Evolutionary conservation across 2,888 invertebrate genomes (phyloP), one percentile per base, ranked within the genome.

Genomic region (Lampropteryx suffumata): DNA sequence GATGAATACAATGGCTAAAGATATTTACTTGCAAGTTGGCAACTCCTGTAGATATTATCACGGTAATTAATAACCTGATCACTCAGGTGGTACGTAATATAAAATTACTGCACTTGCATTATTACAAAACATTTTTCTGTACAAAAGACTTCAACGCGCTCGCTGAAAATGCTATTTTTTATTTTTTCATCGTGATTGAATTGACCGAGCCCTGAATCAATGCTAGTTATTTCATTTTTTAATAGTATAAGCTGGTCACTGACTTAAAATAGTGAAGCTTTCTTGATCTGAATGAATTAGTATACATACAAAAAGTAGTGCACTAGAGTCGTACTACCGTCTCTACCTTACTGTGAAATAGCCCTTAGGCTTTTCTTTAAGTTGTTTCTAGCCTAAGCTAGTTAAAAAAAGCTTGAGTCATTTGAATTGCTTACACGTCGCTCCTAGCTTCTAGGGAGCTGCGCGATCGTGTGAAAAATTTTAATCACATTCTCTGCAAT

Each of bases 371-470:
- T 29, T 29, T 6, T 11, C 10, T 10, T 17, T 13, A 29, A 39
- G 51, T 51, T 64, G 59, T 62, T 58, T 62, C 59, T 55, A 56
- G 52, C 51, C 48, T 56, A 43, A 58, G 52, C 57, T 69, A 65
- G 8, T 39, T n/a, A 37, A 42, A 55, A 47, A 34, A 47, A 50
- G 40, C 39, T 42, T 47, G 6, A 27, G 10, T 56, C 67, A 65
- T 69, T 72, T 61, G 70, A 76, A 80, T 76, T 76, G 67, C 68
- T 73, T 70, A 76, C 75, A 76, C 73, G 76, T 71, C n/a, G n/a
- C n/a, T 14, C 10, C 61, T 59, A 32, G 41, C 60, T 59, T 62
- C 55, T 59, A 65, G 59, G 62, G 58, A 58, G 50, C 36, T 55
- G 33, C 55, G 35, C 47, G 58, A 57, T 63, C 78, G 76, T 71